Evolutionary conservation across 2,888 invertebrate species (phyloP), one percentile per base, ranked within the genome.

Genomic region (Crematogaster levior): DNA sequence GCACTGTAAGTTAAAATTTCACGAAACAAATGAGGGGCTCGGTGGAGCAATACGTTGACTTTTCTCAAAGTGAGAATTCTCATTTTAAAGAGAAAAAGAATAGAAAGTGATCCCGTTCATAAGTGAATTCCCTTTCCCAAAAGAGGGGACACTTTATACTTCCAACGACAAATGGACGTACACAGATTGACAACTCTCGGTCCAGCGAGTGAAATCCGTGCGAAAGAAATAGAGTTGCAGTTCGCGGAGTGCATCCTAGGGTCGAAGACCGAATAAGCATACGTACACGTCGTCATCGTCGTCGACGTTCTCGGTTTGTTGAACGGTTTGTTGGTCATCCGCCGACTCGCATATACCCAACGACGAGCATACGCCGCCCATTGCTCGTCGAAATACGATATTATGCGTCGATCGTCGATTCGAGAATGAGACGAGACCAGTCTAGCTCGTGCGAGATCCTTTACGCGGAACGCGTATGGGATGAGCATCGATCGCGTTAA

Each of bases 311-410:
- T 46, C 34, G 21, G 30, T 63, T 63, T 74, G 74, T 61, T 74
- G 60, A 27, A 12, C 61, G 21, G 30, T 74, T 74, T 74, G 74
- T 51, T 65, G 75, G 60, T 89, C 85, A 7, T 89, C 89, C 84
- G 89, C 84, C 84, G 89, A 85, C 58, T 89, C 87, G 84, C 89
- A 89, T 83, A 89, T 84, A 85, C 83, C 81, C 84, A 75, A 30
- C 72, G 88, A 88, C 66, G 88, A 63, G 83, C 88, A 88, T 83
- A 88, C 48, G 72, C 68, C n/a, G 77, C 88, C 88, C 88, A 89
- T 89, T 79, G 81, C 74, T 74, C 63, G 80, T 86, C 80, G 74
- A 74, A 43, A 56, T 40, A 56, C 77, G 74, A 85, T n/a, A n/a
- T 80, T 82, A 81, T 81, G 84, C 81, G 80, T 18, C 84, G 83